phyloP scores from a whole-genome alignment of 2,797 vertebrate genomes.

The Crocodylus rhombifer region DNA sequence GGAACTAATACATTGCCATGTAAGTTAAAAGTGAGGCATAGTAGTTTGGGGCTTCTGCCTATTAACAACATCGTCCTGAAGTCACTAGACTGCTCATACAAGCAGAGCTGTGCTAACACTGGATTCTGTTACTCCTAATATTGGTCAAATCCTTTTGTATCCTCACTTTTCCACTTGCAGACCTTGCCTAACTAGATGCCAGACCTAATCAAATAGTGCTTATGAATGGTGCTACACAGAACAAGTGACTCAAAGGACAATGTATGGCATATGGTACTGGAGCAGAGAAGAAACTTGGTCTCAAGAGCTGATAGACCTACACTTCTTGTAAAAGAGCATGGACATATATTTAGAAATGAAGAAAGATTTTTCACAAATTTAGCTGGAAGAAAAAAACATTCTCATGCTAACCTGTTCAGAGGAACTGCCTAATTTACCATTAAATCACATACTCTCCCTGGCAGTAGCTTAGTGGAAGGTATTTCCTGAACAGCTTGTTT shows the following conservation, averaged over 20 bases:
- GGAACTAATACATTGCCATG: not conserved
- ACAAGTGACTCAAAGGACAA: not conserved
- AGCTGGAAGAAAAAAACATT: slow-evolving; percentile 48
- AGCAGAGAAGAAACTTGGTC: not conserved
- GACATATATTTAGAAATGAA: not conserved
- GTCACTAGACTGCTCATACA: not conserved
- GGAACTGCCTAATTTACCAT: slow-evolving; percentile 76
- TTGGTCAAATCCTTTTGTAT: not conserved
- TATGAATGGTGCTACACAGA: rapidly evolving
- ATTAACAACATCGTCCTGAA: not conserved
- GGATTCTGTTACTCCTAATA: not conserved
- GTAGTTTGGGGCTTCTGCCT: not conserved
- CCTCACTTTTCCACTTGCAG: not conserved
- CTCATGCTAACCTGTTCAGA: slow-evolving; percentile 74
- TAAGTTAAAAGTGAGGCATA: not conserved
- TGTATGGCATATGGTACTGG: not conserved
- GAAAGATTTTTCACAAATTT: not conserved
- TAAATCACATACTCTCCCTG: slow-evolving; percentile 80
- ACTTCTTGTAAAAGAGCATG: slow-evolving; percentile 16
- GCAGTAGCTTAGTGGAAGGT: slow-evolving; percentile 75
- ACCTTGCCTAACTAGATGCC: not conserved
- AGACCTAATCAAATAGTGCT: not conserved
- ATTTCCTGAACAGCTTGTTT: slow-evolving; percentile 82
- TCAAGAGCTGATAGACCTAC: not conserved
- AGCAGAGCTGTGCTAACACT: not conserved